Conservation (phyloP, 2,888 invertebrate genomes). For the Parasteatoda lunata region DNA sequence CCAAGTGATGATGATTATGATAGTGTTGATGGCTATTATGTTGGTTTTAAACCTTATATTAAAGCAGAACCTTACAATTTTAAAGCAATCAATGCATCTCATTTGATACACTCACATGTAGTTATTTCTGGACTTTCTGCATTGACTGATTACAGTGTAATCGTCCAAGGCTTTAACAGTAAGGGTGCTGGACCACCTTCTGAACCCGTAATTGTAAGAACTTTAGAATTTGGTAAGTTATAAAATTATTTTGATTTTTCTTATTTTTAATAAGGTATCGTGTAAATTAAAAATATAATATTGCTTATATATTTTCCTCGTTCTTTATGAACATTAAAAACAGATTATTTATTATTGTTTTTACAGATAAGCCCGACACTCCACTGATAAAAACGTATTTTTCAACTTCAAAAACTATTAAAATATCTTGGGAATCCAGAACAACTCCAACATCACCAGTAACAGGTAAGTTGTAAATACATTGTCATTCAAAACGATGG, state of each 20-base stretch:
- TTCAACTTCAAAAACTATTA: neutral
- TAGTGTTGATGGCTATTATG: constrained; percentile 68
- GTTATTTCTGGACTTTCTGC: constrained; percentile 56
- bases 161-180: constrained; percentile 70
- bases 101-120: constrained; percentile 28
- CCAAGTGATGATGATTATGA: constrained; percentile 48
- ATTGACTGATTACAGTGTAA: constrained; percentile 69
- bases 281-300: too few relatives aligned
- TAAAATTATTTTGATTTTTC: neutral
- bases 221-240: constrained; percentile 69
- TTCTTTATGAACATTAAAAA: too few relatives aligned
- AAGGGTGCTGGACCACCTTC: constrained; percentile 70
- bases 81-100: constrained; percentile 54
- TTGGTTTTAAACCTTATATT: constrained; percentile 68
- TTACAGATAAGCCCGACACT: neutral
- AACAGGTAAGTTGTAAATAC: neutral
- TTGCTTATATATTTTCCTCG: too few relatives aligned
- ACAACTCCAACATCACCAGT: neutral
- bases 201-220: constrained; percentile 68
- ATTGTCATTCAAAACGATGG: too few relatives aligned
- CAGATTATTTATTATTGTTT: neutral
- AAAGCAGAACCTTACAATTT: constrained; percentile 65
- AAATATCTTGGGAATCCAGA: neutral
- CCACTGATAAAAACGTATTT: neutral
- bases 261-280: neutral